Evolutionary conservation across 2,113 vertebrate species (phyloP), one percentile per base, ranked within the genome.

Genomic region (Chaetodon trifascialis): DNA sequence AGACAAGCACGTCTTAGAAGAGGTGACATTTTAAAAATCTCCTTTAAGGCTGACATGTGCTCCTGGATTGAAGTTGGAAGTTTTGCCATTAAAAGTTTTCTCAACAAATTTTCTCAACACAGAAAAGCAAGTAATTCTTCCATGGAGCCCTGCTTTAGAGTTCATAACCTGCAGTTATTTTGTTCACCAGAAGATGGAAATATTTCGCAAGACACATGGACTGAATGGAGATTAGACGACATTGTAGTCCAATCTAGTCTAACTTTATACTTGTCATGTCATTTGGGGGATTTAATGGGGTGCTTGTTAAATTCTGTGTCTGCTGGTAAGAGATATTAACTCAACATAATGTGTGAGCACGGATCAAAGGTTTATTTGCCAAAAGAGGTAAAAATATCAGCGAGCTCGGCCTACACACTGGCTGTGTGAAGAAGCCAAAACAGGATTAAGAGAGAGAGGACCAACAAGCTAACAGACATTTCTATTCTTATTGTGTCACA

Each of bases 181-280:
- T 16, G 9, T 55, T 72, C 63, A 9, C 72, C 79, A 85, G 79
- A 60, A 76, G 75, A 82, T 85, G 46, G 71, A 85, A 69, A 65
- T 79, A 62, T 84, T 76, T 73, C 36, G 60, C 59, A 66, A 56
- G 10, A 59, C 4, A 11, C n/a, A 11, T 7, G 2, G 14, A 38
- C 9, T 40, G 21, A 76, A 52, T 68, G 12, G 14, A 65, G 4
- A 47, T 42, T 8, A 10, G 6, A 58, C 34, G 4, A 21, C 5
- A 34, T 0, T 67, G 72, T 30, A 2, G 40, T 47, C 25, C 70
- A 42, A 74, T 82, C 46, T 25, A 25, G 19, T 81, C 56, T 42
- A 0, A 76, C 44, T 65, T 58, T 58, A 70, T 38, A 66, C 47
- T 59, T 56, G 64, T 59, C 65, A 71, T 67, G 73, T 85, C 9